These are phyloP conservation scores for Helobdella robusta DNA, from an alignment of 2,888 invertebrate species.

Conservation along the genomic window DNA sequence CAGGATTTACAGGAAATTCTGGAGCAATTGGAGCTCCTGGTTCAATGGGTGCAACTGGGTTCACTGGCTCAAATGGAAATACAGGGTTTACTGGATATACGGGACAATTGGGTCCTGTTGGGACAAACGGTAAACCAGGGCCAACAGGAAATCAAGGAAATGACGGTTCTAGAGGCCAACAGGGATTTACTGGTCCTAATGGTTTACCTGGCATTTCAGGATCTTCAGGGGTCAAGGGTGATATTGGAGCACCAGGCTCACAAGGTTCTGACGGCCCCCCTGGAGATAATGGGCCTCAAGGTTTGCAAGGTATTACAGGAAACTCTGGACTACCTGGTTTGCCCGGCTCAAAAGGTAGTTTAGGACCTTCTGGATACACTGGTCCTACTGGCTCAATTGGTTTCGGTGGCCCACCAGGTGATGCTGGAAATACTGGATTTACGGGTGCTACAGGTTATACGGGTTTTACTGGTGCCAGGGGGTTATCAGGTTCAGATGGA, in stretches of 20 bases:
- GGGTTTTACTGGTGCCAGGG: not conserved
- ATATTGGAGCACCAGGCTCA: not conserved
- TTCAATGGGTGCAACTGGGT: conserved; percentile 14
- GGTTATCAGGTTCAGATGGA: conserved; percentile 4
- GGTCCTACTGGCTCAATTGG: conserved; percentile 15
- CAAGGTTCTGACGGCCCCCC: not conserved
- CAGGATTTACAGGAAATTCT: conserved; percentile 10
- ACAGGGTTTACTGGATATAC: not conserved
- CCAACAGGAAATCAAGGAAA: not conserved
- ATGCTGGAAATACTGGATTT: not conserved
- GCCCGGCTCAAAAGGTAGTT: not conserved
- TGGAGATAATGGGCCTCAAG: conserved; percentile 3
- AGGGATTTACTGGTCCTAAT: not conserved
- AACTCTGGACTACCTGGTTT: conserved; percentile 20
- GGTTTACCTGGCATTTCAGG: conserved; percentile 6
- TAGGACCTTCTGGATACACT: conserved; percentile 9
- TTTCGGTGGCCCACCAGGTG: conserved; percentile 1
- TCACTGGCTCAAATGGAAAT: conserved; percentile 1
- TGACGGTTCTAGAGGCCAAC: not conserved
- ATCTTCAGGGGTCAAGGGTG: conserved; percentile 4
- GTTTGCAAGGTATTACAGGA: conserved; percentile 9
- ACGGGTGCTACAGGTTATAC: not conserved
- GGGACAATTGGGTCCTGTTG: conserved; percentile 14
- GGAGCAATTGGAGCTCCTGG: conserved; percentile 11
- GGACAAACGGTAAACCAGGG: not conserved